Evolutionary conservation across 2,888 invertebrate genomes (phyloP).

Genomic region (Alsophila aescularia): DNA sequence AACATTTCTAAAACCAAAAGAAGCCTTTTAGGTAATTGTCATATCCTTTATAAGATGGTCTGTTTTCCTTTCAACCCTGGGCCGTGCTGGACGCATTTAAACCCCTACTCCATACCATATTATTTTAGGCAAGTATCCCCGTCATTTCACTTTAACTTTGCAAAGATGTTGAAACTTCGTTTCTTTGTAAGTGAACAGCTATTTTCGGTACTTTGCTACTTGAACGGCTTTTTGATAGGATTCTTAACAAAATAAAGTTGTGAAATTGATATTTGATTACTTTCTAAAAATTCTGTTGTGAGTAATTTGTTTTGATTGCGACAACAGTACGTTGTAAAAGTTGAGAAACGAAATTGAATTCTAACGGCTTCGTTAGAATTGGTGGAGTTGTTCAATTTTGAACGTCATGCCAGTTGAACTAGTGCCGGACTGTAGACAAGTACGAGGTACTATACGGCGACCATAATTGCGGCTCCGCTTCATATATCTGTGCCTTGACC

Average conservation of each 20-base stretch:
- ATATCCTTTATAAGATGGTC: too few relatives aligned
- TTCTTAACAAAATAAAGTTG: constrained; percentile 29
- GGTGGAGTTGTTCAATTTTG: too few relatives aligned
- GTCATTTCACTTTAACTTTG: constrained; percentile 27
- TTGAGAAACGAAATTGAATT: too few relatives aligned
- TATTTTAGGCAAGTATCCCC: constrained; percentile 24
- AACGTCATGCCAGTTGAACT: too few relatives aligned
- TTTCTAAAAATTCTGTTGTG: constrained; percentile 16
- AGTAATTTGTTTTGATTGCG: constrained; percentile 15
- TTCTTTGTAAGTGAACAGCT: constrained; percentile 28
- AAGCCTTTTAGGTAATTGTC: too few relatives aligned
- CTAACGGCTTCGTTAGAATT: too few relatives aligned
- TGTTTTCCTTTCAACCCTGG: background rate
- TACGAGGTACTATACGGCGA: too few relatives aligned
- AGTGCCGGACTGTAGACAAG: too few relatives aligned
- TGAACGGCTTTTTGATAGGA: constrained; percentile 34
- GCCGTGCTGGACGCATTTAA: background rate
- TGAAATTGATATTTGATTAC: constrained; percentile 33
- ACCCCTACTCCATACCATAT: constrained; percentile 8
- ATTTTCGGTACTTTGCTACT: constrained; percentile 29
- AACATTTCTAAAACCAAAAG: too few relatives aligned
- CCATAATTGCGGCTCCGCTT: too few relatives aligned
- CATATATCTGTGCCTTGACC: too few relatives aligned
- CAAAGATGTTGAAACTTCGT: constrained; percentile 31
- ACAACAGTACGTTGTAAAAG: constrained; percentile 7